Evolutionary conservation across 2,797 vertebrate genomes (phyloP).

Genomic region (Acrocephalus scirpaceus): DNA sequence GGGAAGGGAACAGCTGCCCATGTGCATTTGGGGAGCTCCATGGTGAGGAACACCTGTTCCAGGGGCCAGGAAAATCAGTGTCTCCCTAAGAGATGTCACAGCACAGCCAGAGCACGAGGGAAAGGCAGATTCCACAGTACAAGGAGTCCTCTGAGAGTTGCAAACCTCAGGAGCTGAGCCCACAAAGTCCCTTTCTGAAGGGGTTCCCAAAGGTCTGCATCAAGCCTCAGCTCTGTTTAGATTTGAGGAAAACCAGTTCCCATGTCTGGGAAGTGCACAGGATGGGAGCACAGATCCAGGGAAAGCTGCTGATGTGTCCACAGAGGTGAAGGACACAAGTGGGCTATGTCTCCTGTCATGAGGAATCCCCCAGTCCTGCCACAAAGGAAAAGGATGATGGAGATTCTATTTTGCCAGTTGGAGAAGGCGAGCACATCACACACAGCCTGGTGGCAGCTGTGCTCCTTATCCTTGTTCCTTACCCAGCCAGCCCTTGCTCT

Average conservation of each 20-base stretch:
- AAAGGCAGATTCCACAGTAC: background rate
- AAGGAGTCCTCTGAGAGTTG: background rate
- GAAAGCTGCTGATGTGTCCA: background rate
- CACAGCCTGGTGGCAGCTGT: background rate
- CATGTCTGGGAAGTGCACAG: background rate
- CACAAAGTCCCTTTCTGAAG: background rate
- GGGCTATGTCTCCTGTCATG: background rate
- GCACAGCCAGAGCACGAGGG: background rate
- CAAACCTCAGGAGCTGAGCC: background rate
- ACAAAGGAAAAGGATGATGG: background rate
- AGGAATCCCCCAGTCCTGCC: background rate
- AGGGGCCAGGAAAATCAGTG: background rate
- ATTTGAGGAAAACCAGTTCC: background rate
- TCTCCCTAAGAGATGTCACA: background rate
- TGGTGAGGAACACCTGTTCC: rapidly evolving
- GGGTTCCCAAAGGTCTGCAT: background rate
- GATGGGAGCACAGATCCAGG: background rate
- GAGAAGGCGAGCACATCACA: background rate
- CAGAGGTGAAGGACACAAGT: background rate
- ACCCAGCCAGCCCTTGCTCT: background rate
- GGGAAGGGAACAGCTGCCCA: background rate
- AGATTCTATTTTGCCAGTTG: background rate
- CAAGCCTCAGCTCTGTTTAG: no score
- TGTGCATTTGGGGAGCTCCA: background rate
- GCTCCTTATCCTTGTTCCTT: background rate